Base-by-base conservation (phyloP, 2,797 vertebrate species). In the Pseudocheirus occidentalis region DNA sequence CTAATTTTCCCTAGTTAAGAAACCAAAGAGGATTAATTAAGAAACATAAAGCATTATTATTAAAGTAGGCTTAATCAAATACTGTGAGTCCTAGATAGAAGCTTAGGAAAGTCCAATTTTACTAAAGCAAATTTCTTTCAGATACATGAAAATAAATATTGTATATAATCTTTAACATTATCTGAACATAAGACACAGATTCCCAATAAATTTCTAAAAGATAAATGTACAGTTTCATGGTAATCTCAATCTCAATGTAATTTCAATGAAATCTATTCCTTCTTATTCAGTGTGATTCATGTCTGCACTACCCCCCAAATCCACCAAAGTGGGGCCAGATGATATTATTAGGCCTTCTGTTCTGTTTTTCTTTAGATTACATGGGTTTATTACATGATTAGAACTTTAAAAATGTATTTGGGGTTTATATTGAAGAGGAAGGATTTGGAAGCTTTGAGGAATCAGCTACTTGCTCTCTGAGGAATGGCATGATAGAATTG, bases 241-340 rank as follows among this genome's bases (percentile, higher is more conserved):
- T 24, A 81, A n/a, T n/a, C n/a, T n/a, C n/a, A n/a, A n/a, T n/a
- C n/a, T n/a, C n/a, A n/a, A n/a, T n/a, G 18, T 24, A 9, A 40
- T 46, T 40, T 0, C n/a, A 81, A 9, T 7, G 34, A 7, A 7
- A 21, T 24, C n/a, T 2, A 21, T 81, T 46, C 40, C 66, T 73
- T 73, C 34, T n/a, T 66, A 16, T n/a, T 66, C 18, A 10, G 34
- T 40, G 7, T 1, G 7, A 24, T 81, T 81, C 2, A 81, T 81
- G 66, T 46, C 6, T 24, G 16, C 18, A 16, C 16, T 2, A 13
- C 5, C 34, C 3, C 59, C 18, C 1, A 46, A 81, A 46, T 81
- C 6, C 18, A 46, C 21, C 66, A 81, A 24, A 24, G 0, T 21
- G 0, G 1, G n/a, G 40, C n/a, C 3, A 40, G n/a, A 6, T 21